Evolutionary conservation across 2,113 vertebrate genomes (phyloP).

Genomic region (Labeo rohita): DNA sequence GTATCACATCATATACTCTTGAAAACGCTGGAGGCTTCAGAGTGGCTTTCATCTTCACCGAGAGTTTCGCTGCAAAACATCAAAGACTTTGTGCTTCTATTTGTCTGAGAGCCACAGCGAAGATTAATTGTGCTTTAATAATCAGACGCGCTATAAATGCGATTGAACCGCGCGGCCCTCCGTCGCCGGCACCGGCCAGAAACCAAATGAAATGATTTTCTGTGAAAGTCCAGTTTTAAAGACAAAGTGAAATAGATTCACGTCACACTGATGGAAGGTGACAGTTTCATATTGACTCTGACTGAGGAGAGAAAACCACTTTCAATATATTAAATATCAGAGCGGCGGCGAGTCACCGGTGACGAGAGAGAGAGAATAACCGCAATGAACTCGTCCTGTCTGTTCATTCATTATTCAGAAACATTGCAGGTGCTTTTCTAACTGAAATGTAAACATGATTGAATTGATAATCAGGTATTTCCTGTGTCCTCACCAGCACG

Average conservation of each 20-base stretch:
- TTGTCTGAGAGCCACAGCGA: not conserved
- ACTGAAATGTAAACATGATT: not conserved
- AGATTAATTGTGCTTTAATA: slow-evolving; percentile 26
- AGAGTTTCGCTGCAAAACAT: not conserved
- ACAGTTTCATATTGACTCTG: slow-evolving; percentile 68
- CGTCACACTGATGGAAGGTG: slow-evolving; percentile 73
- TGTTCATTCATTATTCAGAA: not conserved
- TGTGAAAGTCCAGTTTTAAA: slow-evolving; percentile 55
- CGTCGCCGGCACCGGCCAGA: not conserved
- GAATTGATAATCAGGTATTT: not conserved
- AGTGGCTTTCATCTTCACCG: slow-evolving; percentile 9
- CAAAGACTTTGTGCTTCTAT: slow-evolving; percentile 28
- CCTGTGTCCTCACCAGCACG: not conserved
- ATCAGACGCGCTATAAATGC: not conserved
- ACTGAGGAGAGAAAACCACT: slow-evolving; percentile 38
- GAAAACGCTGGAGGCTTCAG: slow-evolving; percentile 18
- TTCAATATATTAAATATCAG: slow-evolving; percentile 65
- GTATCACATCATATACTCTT: slow-evolving; percentile 16
- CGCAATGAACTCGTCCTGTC: not conserved
- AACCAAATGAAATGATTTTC: slow-evolving; percentile 62
- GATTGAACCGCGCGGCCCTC: slow-evolving; percentile 24
- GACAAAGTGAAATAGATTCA: slow-evolving; percentile 53
- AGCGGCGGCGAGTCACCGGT: not conserved
- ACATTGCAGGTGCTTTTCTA: not conserved
- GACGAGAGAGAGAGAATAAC: not conserved